phyloP scores from a whole-genome alignment of 2,888 invertebrate species.

The Tinea semifulvella region DNA sequence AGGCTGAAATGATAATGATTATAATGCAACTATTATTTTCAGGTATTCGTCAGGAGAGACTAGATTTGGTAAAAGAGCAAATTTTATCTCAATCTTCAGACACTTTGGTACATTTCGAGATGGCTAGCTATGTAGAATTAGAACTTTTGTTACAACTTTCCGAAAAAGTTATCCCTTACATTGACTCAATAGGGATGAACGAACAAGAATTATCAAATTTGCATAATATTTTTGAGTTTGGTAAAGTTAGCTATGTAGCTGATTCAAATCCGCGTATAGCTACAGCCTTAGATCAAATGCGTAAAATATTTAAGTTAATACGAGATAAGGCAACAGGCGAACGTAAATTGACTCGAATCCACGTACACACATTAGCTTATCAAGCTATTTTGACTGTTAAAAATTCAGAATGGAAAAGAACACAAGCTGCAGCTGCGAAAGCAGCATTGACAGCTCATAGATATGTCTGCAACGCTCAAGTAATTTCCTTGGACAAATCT shows the following conservation, averaged over 20 bases:
- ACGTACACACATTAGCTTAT: slow-evolving; percentile 88
- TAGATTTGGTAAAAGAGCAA: slow-evolving; percentile 72
- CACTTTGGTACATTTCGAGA: slow-evolving; percentile 82
- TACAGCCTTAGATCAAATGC: slow-evolving; percentile 82
- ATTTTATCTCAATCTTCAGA: slow-evolving; percentile 66
- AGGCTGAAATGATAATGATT: no score
- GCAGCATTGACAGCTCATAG: slow-evolving; percentile 84
- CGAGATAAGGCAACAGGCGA: slow-evolving; percentile 46
- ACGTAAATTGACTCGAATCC: slow-evolving; percentile 75
- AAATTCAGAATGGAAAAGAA: slow-evolving; percentile 78
- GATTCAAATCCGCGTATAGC: slow-evolving; percentile 85
- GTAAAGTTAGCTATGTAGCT: slow-evolving; percentile 76
- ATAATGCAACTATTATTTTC: no score
- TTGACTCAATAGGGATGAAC: slow-evolving; percentile 88
- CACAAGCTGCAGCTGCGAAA: slow-evolving; percentile 82
- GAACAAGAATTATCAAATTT: slow-evolving; percentile 87
- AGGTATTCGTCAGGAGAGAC: slow-evolving; percentile 71
- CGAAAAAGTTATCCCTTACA: slow-evolving; percentile 73
- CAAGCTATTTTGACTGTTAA: slow-evolving; percentile 81
- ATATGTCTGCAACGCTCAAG: slow-evolving; percentile 78
- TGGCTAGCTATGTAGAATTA: slow-evolving; percentile 85
- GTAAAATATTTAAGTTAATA: slow-evolving; percentile 69
- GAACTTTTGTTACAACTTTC: slow-evolving; percentile 72
- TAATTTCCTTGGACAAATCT: slow-evolving; percentile 54
- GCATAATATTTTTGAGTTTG: slow-evolving; percentile 72